Evolutionary conservation across 2,888 invertebrate species (phyloP), one percentile per base, ranked within the genome.

Genomic region (Agelastica alni): DNA sequence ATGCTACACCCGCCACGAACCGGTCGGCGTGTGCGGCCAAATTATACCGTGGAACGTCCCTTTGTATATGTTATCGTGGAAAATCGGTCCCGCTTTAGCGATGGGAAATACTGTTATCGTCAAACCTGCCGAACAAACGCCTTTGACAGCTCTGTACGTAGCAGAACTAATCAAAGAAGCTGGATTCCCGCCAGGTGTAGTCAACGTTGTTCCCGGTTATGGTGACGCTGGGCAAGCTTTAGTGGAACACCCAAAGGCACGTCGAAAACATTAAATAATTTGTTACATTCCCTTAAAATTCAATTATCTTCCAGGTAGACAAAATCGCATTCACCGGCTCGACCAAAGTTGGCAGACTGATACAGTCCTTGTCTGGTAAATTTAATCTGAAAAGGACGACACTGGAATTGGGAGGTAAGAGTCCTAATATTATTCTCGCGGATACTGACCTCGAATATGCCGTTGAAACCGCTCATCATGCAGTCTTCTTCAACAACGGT

Each of bases 1-100:
- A 69, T 84, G 87, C 0, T 95, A 94, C 74, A 93, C 93, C 0
- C 82, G 91, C 1, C 92, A 91, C 60, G 95, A 96, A 73, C 95
- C 96, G 0, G 90, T 95, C n/a, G 96, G 96, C 5, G 92, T 96
- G 1, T 94, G 93, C 76, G 95, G 90, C 2, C 93, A 93, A 78
- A 95, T 96, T 58, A 93, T 93, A 60, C 95, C 96, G 0, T 96
- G 95, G 95, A 96, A 96, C 78, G 95, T 94, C 76, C 95, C 93
- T 0, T 73, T 92, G 58, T 75, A 97, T 67, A 97, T 98, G 96
- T 87, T 91, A 72, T 86, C 93, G 6, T 97, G 97, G 97, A 98
- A 98, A 79, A 80, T 97, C 30, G 75, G 63, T 5, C 90, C 91
- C 0, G 91, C 91, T 2, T 75, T 91, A 44, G 87, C 88, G 1